Evolutionary conservation across 2,888 invertebrate species (phyloP), one percentile per base, ranked within the genome.

Genomic region (Phalangium opilio): DNA sequence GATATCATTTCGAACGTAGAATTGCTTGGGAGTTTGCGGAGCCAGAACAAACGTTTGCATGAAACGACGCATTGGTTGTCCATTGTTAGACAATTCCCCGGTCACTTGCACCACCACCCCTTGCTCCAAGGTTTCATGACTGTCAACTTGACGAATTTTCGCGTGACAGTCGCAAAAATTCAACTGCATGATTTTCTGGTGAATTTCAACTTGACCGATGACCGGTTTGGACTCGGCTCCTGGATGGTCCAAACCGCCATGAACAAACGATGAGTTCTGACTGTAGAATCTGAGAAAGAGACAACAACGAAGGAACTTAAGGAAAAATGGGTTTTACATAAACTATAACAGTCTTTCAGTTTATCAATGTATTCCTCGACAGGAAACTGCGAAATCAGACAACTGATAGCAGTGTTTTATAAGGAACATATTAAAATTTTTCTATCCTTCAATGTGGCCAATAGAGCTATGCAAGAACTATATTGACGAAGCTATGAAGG

Each of bases 1-100:
- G 68, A 96, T 95, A 71, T 96, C 95, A 69, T 96, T 96, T 70
- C 91, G 90, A 52, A 96, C 95, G 67, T 95, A 96, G 73, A 91
- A 96, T 72, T 91, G 90, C 73, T 90, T 93, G 50, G 93, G 90
- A 49, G 86, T 83, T 70, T 93, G 91, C 51, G 89, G 82, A 52
- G 87, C 93, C 66, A 96, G 71, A 49, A 96, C 93, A 72, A 96
- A 89, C 0, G 95, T 95, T 73, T 96, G 95, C 65, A 93, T 91
- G 71, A 96, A 96, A 49, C 93, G 82, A 19, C 95, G 78, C 91
- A 93, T 91, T 46, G 91, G 91, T 65, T 89, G 83, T 12, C 91
- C 91, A 64, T 85, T 87, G 70, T 93, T 95, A 48, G 90, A 90
- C 59, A 96, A 72, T 70, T 96, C 95, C 47, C 95, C 95, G 54